Conservation (phyloP, 1,140 invertebrate species). For the Coptotermes formosanus region DNA sequence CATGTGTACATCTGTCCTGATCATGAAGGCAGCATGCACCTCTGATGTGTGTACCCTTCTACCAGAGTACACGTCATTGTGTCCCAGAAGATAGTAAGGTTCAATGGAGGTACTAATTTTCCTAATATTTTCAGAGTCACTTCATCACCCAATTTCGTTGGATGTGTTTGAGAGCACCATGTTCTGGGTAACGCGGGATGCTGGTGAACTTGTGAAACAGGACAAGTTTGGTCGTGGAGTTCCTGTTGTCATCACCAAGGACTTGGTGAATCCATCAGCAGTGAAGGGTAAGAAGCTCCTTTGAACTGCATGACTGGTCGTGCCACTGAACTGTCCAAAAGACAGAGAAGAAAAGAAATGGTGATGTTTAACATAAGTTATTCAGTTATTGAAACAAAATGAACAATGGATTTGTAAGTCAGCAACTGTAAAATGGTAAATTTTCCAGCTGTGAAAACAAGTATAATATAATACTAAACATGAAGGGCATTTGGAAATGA, state of each 20-base stretch:
- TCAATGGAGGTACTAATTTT: constrained; percentile 17
- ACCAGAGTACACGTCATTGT: too few relatives aligned
- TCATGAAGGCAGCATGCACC: too few relatives aligned
- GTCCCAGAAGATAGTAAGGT: too few relatives aligned
- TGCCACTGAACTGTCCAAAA: background rate
- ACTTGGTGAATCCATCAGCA: constrained; percentile 79
- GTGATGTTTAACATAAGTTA: background rate
- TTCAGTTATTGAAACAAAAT: too few relatives aligned
- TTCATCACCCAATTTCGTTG: constrained; percentile 80
- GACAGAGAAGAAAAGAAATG: background rate
- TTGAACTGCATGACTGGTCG: background rate
- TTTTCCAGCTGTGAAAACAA: too few relatives aligned
- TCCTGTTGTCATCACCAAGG: constrained; percentile 73
- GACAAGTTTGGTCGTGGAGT: constrained; percentile 96
- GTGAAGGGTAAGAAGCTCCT: constrained; percentile 63
- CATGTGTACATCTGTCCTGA: too few relatives aligned
- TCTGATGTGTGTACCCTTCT: too few relatives aligned
- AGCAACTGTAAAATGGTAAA: too few relatives aligned
- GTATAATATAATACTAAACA: too few relatives aligned
- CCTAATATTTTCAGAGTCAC: constrained; percentile 49
- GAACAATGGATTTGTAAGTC: too few relatives aligned
- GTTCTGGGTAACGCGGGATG: constrained; percentile 84
- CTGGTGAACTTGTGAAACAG: constrained; percentile 79
- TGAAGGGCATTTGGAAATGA: too few relatives aligned
- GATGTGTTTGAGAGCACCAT: constrained; percentile 91